Evolutionary conservation across 2,113 vertebrate genomes (phyloP).

Genomic region (Gorsachius goisagi): DNA sequence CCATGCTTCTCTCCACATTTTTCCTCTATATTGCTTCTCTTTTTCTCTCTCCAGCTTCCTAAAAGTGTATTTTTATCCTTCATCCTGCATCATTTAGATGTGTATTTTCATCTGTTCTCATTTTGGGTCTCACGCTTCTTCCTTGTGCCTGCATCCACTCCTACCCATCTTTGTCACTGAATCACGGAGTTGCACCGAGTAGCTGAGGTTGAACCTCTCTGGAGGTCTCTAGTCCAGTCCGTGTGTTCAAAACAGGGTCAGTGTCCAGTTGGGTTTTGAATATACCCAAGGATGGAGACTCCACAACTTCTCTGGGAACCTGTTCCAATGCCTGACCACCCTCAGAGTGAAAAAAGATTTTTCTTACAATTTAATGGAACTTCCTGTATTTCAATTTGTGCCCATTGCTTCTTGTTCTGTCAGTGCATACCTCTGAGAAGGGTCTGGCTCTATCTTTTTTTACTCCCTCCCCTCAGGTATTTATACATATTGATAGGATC

Average conservation of each 20-base stretch:
- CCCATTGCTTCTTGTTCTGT: not conserved
- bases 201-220: not conserved
- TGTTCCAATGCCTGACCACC: not conserved
- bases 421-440: not conserved
- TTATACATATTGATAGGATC: not conserved
- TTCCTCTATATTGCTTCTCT: not conserved
- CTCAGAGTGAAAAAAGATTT: not conserved
- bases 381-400: not conserved
- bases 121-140: not conserved
- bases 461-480: not conserved
- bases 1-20: not conserved
- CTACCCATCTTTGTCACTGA: not conserved
- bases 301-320: not conserved
- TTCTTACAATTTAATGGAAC: not conserved
- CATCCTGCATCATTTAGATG: not conserved
- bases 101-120: not conserved
- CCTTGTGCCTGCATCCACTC: not conserved
- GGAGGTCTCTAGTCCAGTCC: not conserved
- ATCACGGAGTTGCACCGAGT: not conserved
- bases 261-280: not conserved
- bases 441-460: not conserved
- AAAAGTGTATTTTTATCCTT: not conserved
- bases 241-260: not conserved
- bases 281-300: not conserved
- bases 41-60: not conserved